Percentiles rank a stretch among this genome's conserved stretches.
These are phyloP conservation scores for Dicaeum eximium DNA, from an alignment of 2,113 vertebrate genomes.

Conservation along the genomic window DNA sequence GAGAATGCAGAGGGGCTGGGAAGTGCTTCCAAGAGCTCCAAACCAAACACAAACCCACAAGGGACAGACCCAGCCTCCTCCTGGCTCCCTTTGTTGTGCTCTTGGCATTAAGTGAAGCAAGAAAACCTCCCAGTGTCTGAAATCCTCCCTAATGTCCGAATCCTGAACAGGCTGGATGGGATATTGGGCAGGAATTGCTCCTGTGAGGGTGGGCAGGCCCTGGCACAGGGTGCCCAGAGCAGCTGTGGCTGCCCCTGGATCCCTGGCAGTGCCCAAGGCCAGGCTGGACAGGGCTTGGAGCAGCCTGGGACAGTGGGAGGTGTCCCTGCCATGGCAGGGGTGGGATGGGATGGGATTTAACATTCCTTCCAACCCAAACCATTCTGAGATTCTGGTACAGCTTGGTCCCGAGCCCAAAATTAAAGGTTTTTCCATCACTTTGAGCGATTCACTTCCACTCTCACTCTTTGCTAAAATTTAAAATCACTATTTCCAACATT, in stretches of 20 bases:
- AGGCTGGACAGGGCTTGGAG: background rate
- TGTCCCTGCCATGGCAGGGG: background rate
- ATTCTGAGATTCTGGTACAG: background rate
- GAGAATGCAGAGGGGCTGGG: background rate
- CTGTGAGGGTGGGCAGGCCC: background rate
- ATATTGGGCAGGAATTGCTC: fast-evolving
- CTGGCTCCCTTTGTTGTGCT: background rate
- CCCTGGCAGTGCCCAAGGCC: background rate
- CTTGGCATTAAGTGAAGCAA: background rate
- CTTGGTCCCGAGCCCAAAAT: background rate
- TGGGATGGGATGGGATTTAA: fast-evolving
- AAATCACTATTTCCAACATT: background rate
- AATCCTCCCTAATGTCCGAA: background rate
- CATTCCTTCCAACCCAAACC: background rate
- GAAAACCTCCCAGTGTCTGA: background rate
- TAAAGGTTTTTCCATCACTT: background rate
- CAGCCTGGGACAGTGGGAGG: background rate
- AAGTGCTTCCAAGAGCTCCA: background rate
- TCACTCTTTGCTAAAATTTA: background rate
- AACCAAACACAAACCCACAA: background rate
- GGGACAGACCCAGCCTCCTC: background rate
- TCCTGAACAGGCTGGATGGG: fast-evolving
- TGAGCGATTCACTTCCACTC: background rate
- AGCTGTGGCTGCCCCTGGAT: background rate
- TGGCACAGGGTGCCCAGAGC: background rate